phyloP scores from a whole-genome alignment of 2,797 vertebrate species.

The Anas bernieri region DNA sequence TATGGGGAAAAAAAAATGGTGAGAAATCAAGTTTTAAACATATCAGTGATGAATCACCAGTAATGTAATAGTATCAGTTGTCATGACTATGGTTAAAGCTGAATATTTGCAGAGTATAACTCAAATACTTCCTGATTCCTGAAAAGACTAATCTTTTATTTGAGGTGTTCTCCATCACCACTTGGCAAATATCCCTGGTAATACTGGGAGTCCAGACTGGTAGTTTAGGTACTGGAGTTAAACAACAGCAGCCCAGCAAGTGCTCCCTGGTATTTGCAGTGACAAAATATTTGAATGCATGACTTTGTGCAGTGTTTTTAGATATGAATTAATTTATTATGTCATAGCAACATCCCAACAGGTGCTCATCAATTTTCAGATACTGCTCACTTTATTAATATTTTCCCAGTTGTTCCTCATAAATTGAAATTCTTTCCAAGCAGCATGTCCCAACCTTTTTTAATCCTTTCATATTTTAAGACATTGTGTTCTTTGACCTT shows the following conservation, averaged over 20 bases:
- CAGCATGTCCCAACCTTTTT: background rate
- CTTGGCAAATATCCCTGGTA: background rate
- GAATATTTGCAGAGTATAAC: background rate
- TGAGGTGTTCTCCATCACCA: background rate
- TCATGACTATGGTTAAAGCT: background rate
- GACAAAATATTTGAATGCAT: background rate
- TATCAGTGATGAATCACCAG: background rate
- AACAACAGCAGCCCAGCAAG: background rate
- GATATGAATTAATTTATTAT: background rate
- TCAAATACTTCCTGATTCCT: background rate
- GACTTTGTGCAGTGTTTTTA: background rate
- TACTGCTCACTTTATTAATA: background rate
- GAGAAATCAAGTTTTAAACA: background rate
- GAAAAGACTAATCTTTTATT: background rate
- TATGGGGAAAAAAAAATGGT: accelerated
- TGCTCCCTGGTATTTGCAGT: background rate
- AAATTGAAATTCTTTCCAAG: background rate
- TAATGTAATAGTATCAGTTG: background rate
- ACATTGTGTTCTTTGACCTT: background rate
- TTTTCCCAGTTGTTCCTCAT: background rate
- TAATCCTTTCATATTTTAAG: background rate
- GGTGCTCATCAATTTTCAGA: background rate
- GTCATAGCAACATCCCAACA: background rate
- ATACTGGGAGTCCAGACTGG: background rate
- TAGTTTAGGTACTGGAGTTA: background rate